A percentile compares a stretch with the other conserved stretches of the same genome.
These are phyloP conservation scores for Sinodicranocentrus sp. DNA, from an alignment of 2,888 invertebrate species.

Conservation along the genomic window DNA sequence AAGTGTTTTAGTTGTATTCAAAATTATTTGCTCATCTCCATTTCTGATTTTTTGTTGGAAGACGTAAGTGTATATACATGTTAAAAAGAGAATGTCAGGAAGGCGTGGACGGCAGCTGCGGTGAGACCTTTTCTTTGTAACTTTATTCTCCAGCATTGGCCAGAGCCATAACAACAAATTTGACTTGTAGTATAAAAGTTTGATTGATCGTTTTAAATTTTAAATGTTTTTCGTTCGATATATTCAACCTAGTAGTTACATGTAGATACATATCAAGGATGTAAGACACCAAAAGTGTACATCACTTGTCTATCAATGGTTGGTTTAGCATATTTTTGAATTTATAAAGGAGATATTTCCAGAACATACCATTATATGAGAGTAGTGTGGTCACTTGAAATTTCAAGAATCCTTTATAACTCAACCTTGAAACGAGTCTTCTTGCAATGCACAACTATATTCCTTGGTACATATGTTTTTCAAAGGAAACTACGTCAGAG, in stretches of 20 bases:
- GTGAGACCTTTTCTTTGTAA: constrained; percentile 28
- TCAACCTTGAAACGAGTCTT: too few species aligned
- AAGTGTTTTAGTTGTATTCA: neutral
- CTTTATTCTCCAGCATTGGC: neutral
- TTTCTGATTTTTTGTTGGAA: neutral
- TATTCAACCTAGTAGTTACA: neutral
- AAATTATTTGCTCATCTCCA: neutral
- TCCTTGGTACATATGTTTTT: too few species aligned
- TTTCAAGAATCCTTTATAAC: too few species aligned
- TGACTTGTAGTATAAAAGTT: neutral
- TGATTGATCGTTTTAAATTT: neutral
- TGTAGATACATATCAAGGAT: neutral
- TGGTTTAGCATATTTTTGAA: too few species aligned
- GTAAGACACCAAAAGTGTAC: neutral
- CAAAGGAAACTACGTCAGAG: too few species aligned
- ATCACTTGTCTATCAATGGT: neutral
- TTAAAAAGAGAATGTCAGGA: constrained; percentile 30
- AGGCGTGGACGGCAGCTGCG: constrained; percentile 40
- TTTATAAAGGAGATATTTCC: too few species aligned
- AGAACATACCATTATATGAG: too few species aligned
- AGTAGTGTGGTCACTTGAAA: too few species aligned
- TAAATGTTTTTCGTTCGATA: neutral
- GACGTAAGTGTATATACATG: neutral
- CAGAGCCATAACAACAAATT: neutral
- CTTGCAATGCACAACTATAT: too few species aligned